A percentile compares a stretch with the other conserved stretches of the same genome.
phyloP scores from a whole-genome alignment of 2,888 invertebrate genomes.

The Leptothorax acervorum region DNA sequence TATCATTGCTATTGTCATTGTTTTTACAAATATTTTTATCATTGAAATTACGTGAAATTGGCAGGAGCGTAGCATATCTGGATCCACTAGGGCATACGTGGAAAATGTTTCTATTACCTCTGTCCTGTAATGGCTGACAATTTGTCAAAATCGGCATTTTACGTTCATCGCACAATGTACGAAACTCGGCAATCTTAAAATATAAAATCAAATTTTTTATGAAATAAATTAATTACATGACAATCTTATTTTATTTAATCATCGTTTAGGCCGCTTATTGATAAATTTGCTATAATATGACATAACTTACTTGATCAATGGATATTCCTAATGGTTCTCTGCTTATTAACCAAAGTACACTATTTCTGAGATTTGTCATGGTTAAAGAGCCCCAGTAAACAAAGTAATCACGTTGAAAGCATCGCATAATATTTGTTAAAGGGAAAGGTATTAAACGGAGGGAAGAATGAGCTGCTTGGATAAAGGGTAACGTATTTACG shows the following conservation, averaged over 20 bases:
- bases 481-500: conserved; percentile 86
- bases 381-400: conserved; percentile 88
- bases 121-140: conserved; percentile 86
- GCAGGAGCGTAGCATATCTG: conserved; percentile 74
- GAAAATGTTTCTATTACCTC: conserved; percentile 85
- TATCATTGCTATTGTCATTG: background rate
- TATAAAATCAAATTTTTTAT: background rate
- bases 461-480: conserved; percentile 86
- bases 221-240: background rate
- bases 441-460: conserved; percentile 86
- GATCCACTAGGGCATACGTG: conserved; percentile 86
- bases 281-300: background rate
- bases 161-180: conserved; percentile 86
- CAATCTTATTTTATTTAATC: conserved; percentile 9
- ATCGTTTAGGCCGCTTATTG: background rate
- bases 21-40: background rate
- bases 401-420: conserved; percentile 89
- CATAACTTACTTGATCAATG: conserved; percentile 86
- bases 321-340: conserved; percentile 88
- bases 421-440: conserved; percentile 86
- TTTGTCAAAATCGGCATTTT: conserved; percentile 57
- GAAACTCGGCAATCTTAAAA: conserved; percentile 87
- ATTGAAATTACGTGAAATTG: conserved; percentile 66
- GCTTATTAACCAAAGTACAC: conserved; percentile 89
- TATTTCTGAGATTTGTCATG: conserved; percentile 85